phyloP scores from a whole-genome alignment of 2,888 invertebrate species.

The Drosophila eohydei region DNA sequence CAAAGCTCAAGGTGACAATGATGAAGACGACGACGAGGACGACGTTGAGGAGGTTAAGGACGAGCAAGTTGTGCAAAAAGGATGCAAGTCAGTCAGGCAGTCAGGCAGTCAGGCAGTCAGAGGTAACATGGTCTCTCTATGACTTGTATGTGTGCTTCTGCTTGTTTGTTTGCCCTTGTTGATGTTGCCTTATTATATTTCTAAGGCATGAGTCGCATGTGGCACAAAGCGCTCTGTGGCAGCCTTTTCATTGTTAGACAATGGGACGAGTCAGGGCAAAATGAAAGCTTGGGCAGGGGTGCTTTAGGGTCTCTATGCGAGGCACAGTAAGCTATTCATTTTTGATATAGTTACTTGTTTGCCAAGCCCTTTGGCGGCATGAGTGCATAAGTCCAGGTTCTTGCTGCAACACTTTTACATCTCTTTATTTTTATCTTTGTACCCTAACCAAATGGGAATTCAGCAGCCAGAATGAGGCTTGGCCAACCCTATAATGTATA shows the following conservation, averaged over 20 bases:
- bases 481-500: too few species aligned
- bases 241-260: constrained; percentile 72
- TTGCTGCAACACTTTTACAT: constrained; percentile 20
- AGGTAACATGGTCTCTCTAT: constrained; percentile 15
- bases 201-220: constrained; percentile 51
- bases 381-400: constrained; percentile 46
- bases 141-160: constrained; percentile 26
- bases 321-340: constrained; percentile 64
- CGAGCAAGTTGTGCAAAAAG: constrained; percentile 34
- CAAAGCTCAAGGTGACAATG: constrained; percentile 78
- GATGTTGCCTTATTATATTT: constrained; percentile 74
- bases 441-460: neutral
- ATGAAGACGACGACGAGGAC: constrained; percentile 57
- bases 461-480: too few species aligned
- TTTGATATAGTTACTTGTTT: constrained; percentile 68
- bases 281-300: constrained; percentile 1
- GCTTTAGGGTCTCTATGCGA: neutral
- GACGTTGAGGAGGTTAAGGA: constrained; percentile 44
- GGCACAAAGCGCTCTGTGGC: constrained; percentile 52
- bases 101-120: constrained; percentile 16
- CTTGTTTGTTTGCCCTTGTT: constrained; percentile 67
- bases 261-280: constrained; percentile 19
- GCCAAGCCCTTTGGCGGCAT: constrained; percentile 56
- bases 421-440: neutral
- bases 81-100: constrained; percentile 34